Conservation (phyloP, 2,797 vertebrate species). For the Masticophis lateralis region DNA sequence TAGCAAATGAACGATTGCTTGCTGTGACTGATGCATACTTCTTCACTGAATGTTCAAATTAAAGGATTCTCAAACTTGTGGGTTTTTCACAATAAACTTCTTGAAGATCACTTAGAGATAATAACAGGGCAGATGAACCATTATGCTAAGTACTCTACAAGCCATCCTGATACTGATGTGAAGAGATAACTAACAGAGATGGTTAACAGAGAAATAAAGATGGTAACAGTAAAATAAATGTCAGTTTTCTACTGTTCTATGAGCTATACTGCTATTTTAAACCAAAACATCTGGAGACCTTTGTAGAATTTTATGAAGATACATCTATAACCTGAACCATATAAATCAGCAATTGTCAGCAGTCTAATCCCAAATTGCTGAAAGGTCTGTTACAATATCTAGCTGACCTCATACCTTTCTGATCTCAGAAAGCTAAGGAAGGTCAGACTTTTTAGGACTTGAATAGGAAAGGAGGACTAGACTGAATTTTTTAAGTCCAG, state of each 20-base stretch:
- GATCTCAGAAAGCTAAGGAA: not conserved
- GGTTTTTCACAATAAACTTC: slow-evolving; percentile 7
- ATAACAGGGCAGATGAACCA: slow-evolving; percentile 15
- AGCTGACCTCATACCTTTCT: not conserved
- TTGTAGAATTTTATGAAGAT: not conserved
- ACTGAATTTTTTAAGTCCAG: not conserved
- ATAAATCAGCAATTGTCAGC: not conserved
- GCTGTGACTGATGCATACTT: slow-evolving; percentile 24
- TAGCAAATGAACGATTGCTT: slow-evolving; percentile 19
- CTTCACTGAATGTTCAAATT: slow-evolving; percentile 22
- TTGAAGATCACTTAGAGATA: slow-evolving; percentile 19
- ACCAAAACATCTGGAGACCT: not conserved
- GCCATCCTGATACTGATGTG: not conserved
- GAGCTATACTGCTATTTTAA: not conserved
- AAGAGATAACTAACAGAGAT: not conserved
- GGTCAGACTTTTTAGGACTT: not conserved
- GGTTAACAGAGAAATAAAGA: not conserved
- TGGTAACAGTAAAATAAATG: not conserved
- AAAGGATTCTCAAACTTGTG: slow-evolving; percentile 13
- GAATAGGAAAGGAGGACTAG: not conserved
- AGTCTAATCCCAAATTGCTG: not conserved
- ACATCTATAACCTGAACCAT: not conserved
- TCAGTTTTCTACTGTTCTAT: not conserved
- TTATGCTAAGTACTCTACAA: slow-evolving; percentile 26
- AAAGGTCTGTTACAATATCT: not conserved